These are phyloP conservation scores for Acleris holmiana DNA, from an alignment of 2,888 invertebrate species.

Conservation along the genomic window DNA sequence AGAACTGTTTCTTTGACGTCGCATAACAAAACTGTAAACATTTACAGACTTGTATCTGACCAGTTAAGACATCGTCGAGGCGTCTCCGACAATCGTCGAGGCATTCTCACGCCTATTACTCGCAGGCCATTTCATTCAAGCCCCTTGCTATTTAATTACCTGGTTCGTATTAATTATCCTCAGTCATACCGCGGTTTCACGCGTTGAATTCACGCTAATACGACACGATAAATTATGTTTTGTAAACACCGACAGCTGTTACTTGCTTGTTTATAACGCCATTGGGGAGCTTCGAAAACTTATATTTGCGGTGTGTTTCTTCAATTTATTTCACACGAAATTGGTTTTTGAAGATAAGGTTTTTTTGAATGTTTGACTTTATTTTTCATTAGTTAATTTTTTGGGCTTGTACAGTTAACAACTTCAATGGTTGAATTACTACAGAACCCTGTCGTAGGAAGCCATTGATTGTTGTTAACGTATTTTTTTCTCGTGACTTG, in stretches of 20 bases:
- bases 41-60: conserved; percentile 10
- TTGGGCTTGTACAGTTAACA: no score
- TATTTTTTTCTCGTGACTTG: neutral
- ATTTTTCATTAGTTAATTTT: no score
- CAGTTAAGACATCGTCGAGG: conserved; percentile 5
- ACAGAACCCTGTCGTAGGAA: no score
- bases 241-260: conserved; percentile 18
- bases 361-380: no score
- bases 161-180: conserved; percentile 14
- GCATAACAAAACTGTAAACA: conserved; percentile 14
- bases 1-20: conserved; percentile 27
- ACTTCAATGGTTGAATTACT: no score
- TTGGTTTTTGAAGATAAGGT: neutral
- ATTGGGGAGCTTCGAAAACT: conserved; percentile 3
- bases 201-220: conserved; percentile 11
- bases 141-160: conserved; percentile 23
- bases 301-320: conserved; percentile 26
- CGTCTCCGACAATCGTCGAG: conserved; percentile 13
- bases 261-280: neutral
- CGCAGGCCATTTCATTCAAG: conserved; percentile 21
- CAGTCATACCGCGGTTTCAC: conserved; percentile 10
- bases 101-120: conserved; percentile 23
- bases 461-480: no score
- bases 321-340: conserved; percentile 2
- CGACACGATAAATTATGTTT: conserved; percentile 5